Evolutionary conservation across 2,113 vertebrate species (phyloP).

Genomic region (Gallinago media): DNA sequence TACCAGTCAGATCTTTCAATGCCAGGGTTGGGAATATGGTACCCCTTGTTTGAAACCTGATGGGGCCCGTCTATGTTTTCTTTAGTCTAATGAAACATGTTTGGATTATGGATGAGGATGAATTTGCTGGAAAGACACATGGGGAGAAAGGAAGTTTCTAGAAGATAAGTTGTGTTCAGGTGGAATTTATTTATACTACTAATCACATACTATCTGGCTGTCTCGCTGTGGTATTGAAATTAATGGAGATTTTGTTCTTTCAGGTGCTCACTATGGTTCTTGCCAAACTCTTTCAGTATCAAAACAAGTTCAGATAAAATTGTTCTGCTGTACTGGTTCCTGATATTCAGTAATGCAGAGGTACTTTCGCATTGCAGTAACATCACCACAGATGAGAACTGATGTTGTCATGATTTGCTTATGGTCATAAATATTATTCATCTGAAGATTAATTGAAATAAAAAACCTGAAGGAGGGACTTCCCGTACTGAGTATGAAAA

Average conservation of each 20-base stretch:
- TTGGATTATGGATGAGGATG: background rate
- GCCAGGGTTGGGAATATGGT: background rate
- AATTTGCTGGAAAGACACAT: accelerated
- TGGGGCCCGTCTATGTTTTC: accelerated
- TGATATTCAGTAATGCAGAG: background rate
- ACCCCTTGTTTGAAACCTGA: background rate
- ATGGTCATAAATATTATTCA: background rate
- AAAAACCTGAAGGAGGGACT: background rate
- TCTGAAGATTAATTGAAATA: background rate
- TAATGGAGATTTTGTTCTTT: background rate
- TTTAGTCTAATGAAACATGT: background rate
- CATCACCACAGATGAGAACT: background rate
- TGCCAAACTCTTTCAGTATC: background rate
- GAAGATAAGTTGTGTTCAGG: background rate
- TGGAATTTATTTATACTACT: background rate
- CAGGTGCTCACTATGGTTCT: background rate
- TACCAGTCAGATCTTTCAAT: background rate
- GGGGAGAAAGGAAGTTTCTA: background rate
- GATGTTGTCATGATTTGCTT: background rate
- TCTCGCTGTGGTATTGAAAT: background rate
- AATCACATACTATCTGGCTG: background rate
- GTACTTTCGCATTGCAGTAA: constrained; percentile 38
- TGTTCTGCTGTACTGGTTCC: background rate
- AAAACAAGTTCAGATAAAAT: background rate
- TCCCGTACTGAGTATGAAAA: background rate